Percentiles rank a stretch among this genome's conserved stretches.
Conservation (phyloP, 2,113 vertebrate genomes). For the Gorsachius goisagi region DNA sequence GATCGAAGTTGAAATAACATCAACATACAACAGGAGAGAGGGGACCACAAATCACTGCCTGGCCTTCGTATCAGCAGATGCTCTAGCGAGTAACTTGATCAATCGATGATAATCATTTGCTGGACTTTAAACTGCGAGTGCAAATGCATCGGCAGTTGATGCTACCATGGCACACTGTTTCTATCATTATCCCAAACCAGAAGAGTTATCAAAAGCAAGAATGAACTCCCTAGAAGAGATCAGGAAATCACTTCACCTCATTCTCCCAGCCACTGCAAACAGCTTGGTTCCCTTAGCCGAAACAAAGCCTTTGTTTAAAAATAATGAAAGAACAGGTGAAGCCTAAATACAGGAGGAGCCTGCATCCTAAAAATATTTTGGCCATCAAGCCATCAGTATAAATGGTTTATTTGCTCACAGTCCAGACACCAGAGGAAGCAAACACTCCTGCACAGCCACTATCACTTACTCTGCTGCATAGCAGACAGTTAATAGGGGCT, state of each 20-base stretch:
- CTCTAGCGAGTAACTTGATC: neutral
- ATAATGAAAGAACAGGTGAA: conserved; percentile 34
- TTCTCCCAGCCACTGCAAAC: neutral
- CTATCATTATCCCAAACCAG: neutral
- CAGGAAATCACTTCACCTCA: neutral
- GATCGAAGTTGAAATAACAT: neutral
- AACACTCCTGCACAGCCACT: neutral
- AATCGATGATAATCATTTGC: neutral
- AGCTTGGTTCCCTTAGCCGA: neutral
- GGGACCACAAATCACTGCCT: neutral
- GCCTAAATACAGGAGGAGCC: neutral
- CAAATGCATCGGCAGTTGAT: fast-evolving
- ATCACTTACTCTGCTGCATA: neutral
- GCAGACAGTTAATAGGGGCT: neutral
- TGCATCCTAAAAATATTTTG: neutral
- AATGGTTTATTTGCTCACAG: conserved; percentile 5
- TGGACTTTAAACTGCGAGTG: neutral
- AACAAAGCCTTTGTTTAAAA: neutral
- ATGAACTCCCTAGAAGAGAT: neutral
- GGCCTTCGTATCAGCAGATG: neutral
- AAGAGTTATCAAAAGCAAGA: neutral
- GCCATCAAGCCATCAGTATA: neutral
- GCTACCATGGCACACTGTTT: neutral
- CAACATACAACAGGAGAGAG: neutral
- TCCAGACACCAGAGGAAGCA: neutral